Evolutionary conservation across 2,888 invertebrate species (phyloP).

Genomic region (Ochropleura plecta): DNA sequence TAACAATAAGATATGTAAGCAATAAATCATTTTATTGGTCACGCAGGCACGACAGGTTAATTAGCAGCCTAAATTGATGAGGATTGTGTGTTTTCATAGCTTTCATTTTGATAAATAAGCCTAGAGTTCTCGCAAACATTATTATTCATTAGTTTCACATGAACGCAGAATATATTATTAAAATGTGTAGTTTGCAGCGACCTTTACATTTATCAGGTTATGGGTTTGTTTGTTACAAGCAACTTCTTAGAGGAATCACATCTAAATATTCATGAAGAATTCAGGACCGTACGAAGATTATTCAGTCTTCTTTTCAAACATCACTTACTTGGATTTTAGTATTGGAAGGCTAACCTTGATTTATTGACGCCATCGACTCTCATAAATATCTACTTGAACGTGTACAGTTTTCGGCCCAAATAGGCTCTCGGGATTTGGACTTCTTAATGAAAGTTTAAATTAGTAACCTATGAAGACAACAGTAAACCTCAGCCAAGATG

Average conservation of each 20-base stretch:
- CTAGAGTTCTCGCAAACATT: not conserved
- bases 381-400: not conserved
- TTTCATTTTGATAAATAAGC: slow-evolving; percentile 18
- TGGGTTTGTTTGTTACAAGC: slow-evolving; percentile 44
- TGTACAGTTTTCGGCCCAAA: not conserved
- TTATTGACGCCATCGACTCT: not conserved
- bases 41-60: slow-evolving; percentile 42
- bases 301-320: slow-evolving; percentile 6
- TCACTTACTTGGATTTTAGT: not conserved
- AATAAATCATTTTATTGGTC: slow-evolving; percentile 39
- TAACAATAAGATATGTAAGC: slow-evolving; percentile 7
- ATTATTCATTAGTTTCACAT: not conserved
- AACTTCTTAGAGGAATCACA: slow-evolving; percentile 14
- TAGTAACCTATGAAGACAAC: not conserved
- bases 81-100: slow-evolving; percentile 21
- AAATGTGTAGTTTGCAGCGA: slow-evolving; percentile 11
- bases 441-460: not conserved
- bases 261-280: slow-evolving; percentile 18
- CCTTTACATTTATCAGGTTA: slow-evolving; percentile 8
- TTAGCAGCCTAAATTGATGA: slow-evolving; percentile 38
- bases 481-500: not conserved
- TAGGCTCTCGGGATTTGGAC: no score
- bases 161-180: slow-evolving; percentile 11
- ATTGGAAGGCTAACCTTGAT: not conserved
- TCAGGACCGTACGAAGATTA: slow-evolving; percentile 1